Percentiles rank a stretch among this genome's conserved stretches.
These are phyloP conservation scores for Nephotettix cincticeps DNA, from an alignment of 1,140 invertebrate genomes.

Conservation along the genomic window DNA sequence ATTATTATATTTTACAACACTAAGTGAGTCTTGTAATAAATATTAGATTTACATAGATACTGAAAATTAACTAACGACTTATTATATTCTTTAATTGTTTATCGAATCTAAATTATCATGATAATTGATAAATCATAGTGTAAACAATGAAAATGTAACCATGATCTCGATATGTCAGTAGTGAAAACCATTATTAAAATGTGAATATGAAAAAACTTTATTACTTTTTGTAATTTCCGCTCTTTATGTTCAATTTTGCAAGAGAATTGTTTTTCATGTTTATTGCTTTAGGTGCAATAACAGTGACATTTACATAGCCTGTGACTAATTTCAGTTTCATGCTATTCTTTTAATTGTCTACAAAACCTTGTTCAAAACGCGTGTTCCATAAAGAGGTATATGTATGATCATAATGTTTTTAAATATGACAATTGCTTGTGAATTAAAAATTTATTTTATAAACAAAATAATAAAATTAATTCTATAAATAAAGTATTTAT, in stretches of 20 bases:
- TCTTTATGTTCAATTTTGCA: constrained; percentile 4
- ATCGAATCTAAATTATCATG: too few relatives aligned
- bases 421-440: neutral
- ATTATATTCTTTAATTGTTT: too few relatives aligned
- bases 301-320: neutral
- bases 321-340: neutral
- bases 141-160: too few relatives aligned
- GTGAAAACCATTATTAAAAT: constrained; percentile 7
- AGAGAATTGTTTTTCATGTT: constrained; percentile 6
- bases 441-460: neutral
- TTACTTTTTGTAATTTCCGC: constrained; percentile 10
- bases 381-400: neutral
- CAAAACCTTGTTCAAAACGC: neutral
- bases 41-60: too few relatives aligned
- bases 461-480: neutral
- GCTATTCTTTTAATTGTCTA: neutral
- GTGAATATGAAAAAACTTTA: neutral
- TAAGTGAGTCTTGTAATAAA: too few relatives aligned
- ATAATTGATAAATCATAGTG: too few relatives aligned
- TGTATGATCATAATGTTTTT: neutral
- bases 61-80: too few relatives aligned
- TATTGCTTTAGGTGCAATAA: constrained; percentile 7
- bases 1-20: too few relatives aligned
- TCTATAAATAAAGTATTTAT: neutral
- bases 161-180: neutral